These are phyloP conservation scores for Sebastiscus albofasciatus DNA, from an alignment of 2,797 vertebrate species.

Conservation along the genomic window DNA sequence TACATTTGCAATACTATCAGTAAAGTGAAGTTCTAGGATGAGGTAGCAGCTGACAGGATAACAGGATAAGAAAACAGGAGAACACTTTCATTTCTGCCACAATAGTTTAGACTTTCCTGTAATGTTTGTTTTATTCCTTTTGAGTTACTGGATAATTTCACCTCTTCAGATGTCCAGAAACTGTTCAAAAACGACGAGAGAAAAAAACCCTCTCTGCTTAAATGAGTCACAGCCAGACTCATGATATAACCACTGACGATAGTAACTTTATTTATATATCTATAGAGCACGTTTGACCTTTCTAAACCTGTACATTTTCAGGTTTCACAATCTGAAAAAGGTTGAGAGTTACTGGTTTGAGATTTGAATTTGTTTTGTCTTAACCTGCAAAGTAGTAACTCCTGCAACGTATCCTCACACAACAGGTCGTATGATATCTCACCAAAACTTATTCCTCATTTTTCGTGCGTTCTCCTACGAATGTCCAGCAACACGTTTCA, in stretches of 20 bases:
- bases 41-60: background rate
- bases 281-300: background rate
- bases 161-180: background rate
- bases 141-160: background rate
- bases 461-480: too few relatives aligned
- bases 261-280: background rate
- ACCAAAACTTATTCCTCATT: too few relatives aligned
- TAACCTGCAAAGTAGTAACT: background rate
- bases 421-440: too few relatives aligned
- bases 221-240: background rate
- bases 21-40: too few relatives aligned
- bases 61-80: background rate
- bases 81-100: background rate
- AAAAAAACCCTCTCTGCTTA: background rate
- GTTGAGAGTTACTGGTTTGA: too few relatives aligned
- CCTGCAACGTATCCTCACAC: too few relatives aligned
- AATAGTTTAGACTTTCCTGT: background rate
- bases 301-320: background rate
- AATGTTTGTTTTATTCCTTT: too few relatives aligned
- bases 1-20: too few relatives aligned
- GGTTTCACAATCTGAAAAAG: too few relatives aligned
- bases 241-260: background rate
- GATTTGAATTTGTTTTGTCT: too few relatives aligned
- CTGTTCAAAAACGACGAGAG: background rate
- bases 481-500: too few relatives aligned